Base-by-base conservation (phyloP, 1,140 invertebrate species). In the Andricus grossulariae region DNA sequence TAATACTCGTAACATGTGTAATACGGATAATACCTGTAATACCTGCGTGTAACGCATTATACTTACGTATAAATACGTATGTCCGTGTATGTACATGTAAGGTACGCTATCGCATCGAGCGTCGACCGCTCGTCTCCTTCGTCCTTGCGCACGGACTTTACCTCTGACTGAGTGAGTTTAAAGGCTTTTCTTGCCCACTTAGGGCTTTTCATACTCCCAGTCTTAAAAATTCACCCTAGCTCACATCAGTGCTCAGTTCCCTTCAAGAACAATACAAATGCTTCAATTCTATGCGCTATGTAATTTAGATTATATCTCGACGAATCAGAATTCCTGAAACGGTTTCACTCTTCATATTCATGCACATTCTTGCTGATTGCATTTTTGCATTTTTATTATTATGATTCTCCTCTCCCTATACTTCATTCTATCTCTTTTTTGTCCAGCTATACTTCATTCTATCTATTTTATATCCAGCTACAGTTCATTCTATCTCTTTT, bases 1-100 rank as follows among this genome's bases (percentile, higher is more conserved):
- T 90, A 89, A 88, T 88, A 85, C 85, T 86, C 86, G 87, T 90
- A 89, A 89, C 89, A 89, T 86, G 75, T 88, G 88, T 90, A 90
- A 89, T 89, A 88, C 87, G 84, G 84, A 89, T 91, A 91, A 90
- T 90, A 88, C 86, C 87, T 87, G 88, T 90, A 90, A 90, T 90
- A 85, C 85, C 85, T 85, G 86, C 39, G 39, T 89, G 88, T 90
- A 90, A 90, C 85, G 84, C 85, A 86, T 89, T 88, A 88, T 85
- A 87, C 39, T 66, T 32, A 32, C 25, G 25, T 32, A 32, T 32
- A 32, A 32, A 2, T 32, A 32, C 25, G 25, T 32, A 32, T 66
- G 39, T 66, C 16, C 15, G 16, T 60, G 15, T 60, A 15, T n/a
- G 39, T 66, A 66, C 60, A 39, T 66, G 21, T 60, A 60, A 19